Percentiles rank a stretch among this genome's conserved stretches.
Conservation (phyloP, 2,113 vertebrate species). For the Alosa alosa region DNA sequence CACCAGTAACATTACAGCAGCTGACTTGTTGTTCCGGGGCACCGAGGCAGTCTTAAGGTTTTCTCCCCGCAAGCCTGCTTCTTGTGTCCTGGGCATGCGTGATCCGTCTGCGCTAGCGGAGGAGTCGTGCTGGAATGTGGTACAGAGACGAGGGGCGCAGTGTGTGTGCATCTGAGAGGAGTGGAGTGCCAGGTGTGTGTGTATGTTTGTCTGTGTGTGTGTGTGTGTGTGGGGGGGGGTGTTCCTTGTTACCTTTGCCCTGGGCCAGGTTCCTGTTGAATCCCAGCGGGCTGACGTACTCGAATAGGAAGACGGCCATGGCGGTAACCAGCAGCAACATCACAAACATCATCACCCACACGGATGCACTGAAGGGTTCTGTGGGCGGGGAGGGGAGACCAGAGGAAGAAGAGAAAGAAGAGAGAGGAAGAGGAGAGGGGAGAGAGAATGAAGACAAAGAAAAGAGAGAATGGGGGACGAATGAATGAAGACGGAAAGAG, state of each 20-base stretch:
- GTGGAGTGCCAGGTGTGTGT: not conserved
- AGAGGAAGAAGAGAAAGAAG: slow-evolving; percentile 23
- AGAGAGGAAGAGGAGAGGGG: slow-evolving; percentile 31
- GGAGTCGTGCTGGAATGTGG: not conserved
- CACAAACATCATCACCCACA: slow-evolving; percentile 99
- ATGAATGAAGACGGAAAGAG: not conserved
- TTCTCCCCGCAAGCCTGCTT: not conserved
- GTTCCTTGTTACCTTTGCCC: slow-evolving; percentile 84
- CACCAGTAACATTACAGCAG: not conserved
- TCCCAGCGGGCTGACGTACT: slow-evolving; percentile 96
- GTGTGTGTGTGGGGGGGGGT: slow-evolving; percentile 15
- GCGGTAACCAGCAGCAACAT: slow-evolving; percentile 96
- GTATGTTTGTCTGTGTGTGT: not conserved
- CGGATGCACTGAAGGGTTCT: slow-evolving; percentile 98
- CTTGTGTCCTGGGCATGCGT: not conserved
- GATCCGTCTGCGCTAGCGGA: too few species aligned
- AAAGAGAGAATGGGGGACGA: not conserved
- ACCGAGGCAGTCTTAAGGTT: not conserved
- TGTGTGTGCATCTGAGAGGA: not conserved
- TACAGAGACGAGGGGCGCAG: not conserved
- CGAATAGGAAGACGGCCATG: slow-evolving; percentile 97
- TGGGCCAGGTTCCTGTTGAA: slow-evolving; percentile 95
- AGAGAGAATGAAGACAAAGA: not conserved
- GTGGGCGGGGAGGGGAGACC: slow-evolving; percentile 42
- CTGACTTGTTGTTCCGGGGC: not conserved